These are phyloP conservation scores for Eristalis pertinax DNA, from an alignment of 2,888 invertebrate genomes.

Conservation along the genomic window DNA sequence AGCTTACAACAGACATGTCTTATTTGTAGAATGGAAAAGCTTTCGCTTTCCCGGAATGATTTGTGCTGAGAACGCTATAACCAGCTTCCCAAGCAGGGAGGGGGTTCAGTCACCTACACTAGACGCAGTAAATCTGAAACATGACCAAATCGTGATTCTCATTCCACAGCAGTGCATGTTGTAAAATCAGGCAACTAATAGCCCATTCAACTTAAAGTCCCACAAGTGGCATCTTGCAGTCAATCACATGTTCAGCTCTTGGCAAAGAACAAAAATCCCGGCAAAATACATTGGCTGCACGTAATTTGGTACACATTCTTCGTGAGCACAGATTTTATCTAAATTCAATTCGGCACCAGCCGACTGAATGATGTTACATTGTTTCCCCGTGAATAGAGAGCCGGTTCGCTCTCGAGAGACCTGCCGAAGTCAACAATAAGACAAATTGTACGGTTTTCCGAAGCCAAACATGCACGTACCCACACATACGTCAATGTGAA, in stretches of 20 bases:
- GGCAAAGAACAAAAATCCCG: not conserved
- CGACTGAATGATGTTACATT: not conserved
- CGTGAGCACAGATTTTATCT: not conserved
- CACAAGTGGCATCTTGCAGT: too few relatives aligned
- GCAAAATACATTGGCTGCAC: not conserved
- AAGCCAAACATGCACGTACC: slow-evolving; percentile 2
- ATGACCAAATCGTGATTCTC: too few relatives aligned
- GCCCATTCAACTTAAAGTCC: too few relatives aligned
- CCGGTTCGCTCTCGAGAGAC: not conserved
- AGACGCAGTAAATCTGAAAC: too few relatives aligned
- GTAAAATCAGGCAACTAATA: too few relatives aligned
- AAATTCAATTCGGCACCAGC: not conserved
- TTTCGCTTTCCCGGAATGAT: too few relatives aligned
- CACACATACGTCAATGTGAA: not conserved
- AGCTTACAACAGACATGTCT: too few relatives aligned
- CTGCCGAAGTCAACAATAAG: not conserved
- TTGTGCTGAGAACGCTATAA: too few relatives aligned
- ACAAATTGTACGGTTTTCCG: not conserved
- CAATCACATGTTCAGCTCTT: not conserved
- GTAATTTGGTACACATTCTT: not conserved
- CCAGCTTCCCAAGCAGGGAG: too few relatives aligned
- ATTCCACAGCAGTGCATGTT: too few relatives aligned
- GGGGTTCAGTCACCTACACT: too few relatives aligned
- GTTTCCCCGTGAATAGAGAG: not conserved
- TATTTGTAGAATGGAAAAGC: too few relatives aligned